These are phyloP conservation scores for Grammomys surdaster DNA, from an alignment of 2,113 vertebrate species.

Conservation along the genomic window DNA sequence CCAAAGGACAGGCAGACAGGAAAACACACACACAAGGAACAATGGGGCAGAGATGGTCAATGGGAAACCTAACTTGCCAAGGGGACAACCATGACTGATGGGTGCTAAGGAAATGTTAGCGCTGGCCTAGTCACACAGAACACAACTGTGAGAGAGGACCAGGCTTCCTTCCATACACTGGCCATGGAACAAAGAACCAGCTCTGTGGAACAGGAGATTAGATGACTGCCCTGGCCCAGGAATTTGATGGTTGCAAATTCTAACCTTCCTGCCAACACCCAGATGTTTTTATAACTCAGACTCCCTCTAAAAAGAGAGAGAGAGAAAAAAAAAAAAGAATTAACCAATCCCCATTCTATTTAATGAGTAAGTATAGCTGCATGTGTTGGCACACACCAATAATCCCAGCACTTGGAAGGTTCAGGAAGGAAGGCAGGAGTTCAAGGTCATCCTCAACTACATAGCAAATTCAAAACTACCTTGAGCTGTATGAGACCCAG, in stretches of 20 bases:
- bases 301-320: neutral
- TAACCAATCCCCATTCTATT: neutral
- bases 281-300: neutral
- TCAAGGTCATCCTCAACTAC: neutral
- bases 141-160: neutral
- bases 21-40: neutral
- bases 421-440: neutral
- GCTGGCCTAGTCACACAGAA: neutral
- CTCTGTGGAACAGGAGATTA: neutral
- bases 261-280: neutral
- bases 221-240: neutral
- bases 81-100: constrained; percentile 22
- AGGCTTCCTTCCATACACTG: neutral
- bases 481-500: neutral
- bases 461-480: neutral
- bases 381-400: neutral
- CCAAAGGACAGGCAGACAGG: neutral
- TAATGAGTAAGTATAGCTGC: neutral
- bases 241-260: neutral
- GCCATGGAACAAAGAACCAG: neutral
- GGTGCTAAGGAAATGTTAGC: neutral
- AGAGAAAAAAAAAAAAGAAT: neutral
- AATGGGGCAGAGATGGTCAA: neutral
- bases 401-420: neutral
- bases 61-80: neutral